Conservation (phyloP, 2,888 invertebrate species). For the Andrena hattorfiana region DNA sequence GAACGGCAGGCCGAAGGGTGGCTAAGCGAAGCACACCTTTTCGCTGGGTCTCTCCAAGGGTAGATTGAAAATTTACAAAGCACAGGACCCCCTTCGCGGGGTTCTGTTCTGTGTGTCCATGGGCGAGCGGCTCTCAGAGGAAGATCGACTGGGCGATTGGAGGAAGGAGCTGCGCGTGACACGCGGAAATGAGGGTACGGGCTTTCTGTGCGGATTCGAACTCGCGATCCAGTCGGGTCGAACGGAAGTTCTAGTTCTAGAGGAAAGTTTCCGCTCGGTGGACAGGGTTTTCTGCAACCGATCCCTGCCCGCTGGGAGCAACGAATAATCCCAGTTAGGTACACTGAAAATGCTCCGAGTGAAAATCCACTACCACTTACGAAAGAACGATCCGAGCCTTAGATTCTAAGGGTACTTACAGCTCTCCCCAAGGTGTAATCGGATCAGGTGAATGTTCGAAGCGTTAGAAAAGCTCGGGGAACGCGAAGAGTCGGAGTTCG, state of each 20-base stretch:
- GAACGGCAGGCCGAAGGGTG: not conserved
- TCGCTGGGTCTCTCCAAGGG: not conserved
- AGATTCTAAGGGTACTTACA: too few species aligned
- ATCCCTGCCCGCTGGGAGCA: too few species aligned
- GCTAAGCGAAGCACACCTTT: not conserved
- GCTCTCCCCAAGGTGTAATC: too few species aligned
- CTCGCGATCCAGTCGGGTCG: not conserved
- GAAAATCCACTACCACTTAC: too few species aligned
- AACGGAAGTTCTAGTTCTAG: conserved; percentile 28
- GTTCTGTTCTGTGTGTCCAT: not conserved
- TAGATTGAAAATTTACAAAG: not conserved
- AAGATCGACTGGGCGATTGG: conserved; percentile 24
- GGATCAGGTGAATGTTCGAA: too few species aligned
- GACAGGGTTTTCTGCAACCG: not conserved
- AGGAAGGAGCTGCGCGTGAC: conserved; percentile 73
- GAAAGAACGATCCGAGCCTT: too few species aligned
- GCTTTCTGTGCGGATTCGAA: conserved; percentile 22
- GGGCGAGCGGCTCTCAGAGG: conserved; percentile 13
- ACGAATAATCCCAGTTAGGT: too few species aligned
- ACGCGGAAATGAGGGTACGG: conserved; percentile 78
- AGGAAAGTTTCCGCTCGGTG: not conserved
- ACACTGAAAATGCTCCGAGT: too few species aligned
- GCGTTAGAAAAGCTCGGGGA: not conserved
- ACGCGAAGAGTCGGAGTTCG: not conserved
- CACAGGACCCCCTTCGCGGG: not conserved